A percentile compares a stretch with the other conserved stretches of the same genome.
Conservation (phyloP, 1,140 invertebrate genomes). For the Penaeus japonicus region DNA sequence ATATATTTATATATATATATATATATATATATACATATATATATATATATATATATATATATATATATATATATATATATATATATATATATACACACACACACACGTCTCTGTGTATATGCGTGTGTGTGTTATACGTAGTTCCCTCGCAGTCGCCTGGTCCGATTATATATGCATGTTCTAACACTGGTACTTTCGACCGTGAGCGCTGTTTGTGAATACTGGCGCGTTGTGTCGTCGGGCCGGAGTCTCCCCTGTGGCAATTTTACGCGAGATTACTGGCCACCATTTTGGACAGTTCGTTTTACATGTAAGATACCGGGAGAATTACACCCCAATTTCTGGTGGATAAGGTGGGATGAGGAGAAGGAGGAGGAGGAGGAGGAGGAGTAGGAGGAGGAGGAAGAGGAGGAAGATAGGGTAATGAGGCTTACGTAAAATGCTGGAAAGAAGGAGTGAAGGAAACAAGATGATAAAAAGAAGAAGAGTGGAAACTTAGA, state of each 20-base stretch:
- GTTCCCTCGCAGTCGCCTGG: no score
- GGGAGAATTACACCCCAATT: constrained; percentile 51
- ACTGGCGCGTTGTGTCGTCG: neutral
- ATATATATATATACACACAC: no score
- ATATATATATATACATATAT: no score
- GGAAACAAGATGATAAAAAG: neutral
- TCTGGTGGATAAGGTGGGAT: constrained; percentile 38
- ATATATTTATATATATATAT: no score
- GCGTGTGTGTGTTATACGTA: no score
- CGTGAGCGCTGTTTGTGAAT: neutral
- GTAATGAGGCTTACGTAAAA: neutral
- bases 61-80: no score
- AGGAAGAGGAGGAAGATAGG: constrained; percentile 19
- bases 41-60: no score
- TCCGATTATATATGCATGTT: no score
- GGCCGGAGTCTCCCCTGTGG: neutral
- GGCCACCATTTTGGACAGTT: constrained; percentile 42
- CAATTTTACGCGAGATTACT: constrained; percentile 52
- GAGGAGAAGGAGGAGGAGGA: neutral
- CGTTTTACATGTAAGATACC: constrained; percentile 46
- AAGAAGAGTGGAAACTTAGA: no score
- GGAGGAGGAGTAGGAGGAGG: neutral
- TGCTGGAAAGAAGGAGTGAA: constrained; percentile 15
- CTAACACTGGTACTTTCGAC: no score
- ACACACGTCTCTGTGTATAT: no score